These are phyloP conservation scores for Synergus itoensis DNA, from an alignment of 2,888 invertebrate genomes.

Conservation along the genomic window DNA sequence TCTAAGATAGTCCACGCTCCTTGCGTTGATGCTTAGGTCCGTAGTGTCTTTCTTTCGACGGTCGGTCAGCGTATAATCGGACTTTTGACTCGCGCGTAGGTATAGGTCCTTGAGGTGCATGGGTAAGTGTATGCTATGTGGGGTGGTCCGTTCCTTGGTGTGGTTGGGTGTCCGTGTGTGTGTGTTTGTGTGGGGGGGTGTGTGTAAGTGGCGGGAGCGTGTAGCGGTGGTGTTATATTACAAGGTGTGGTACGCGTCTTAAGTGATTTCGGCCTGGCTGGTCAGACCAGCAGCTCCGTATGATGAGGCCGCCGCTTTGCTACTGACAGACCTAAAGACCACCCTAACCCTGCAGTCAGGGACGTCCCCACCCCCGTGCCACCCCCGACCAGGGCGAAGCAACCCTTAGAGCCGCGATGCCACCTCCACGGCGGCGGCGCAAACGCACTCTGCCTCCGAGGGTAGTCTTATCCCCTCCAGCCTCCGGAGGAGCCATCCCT, in stretches of 20 bases:
- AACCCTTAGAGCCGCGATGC: slow-evolving; percentile 74
- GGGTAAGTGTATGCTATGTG: slow-evolving; percentile 11
- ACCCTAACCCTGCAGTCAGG: slow-evolving; percentile 76
- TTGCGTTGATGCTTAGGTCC: background rate
- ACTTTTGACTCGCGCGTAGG: slow-evolving; percentile 19
- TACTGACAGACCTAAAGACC: slow-evolving; percentile 76
- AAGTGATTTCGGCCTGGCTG: slow-evolving; percentile 75
- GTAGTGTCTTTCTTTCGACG: slow-evolving; percentile 42
- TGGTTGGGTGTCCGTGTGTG: slow-evolving; percentile 50
- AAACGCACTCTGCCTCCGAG: slow-evolving; percentile 75
- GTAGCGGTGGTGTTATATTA: slow-evolving; percentile 68
- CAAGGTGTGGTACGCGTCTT: slow-evolving; percentile 77
- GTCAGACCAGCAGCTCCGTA: slow-evolving; percentile 77
- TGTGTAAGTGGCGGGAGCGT: slow-evolving; percentile 68
- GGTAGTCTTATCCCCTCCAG: slow-evolving; percentile 77
- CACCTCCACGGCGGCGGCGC: slow-evolving; percentile 75
- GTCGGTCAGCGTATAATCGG: slow-evolving; percentile 39
- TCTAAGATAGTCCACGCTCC: background rate
- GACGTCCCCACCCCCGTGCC: slow-evolving; percentile 60
- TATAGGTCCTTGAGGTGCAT: slow-evolving; percentile 33
- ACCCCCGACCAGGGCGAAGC: slow-evolving; percentile 65
- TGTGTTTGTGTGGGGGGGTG: slow-evolving; percentile 53
- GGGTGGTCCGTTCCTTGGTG: slow-evolving; percentile 47
- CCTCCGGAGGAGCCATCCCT: slow-evolving; percentile 63
- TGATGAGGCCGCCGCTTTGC: slow-evolving; percentile 78